Conservation (phyloP, 2,888 invertebrate species). For the Erannis defoliaria region DNA sequence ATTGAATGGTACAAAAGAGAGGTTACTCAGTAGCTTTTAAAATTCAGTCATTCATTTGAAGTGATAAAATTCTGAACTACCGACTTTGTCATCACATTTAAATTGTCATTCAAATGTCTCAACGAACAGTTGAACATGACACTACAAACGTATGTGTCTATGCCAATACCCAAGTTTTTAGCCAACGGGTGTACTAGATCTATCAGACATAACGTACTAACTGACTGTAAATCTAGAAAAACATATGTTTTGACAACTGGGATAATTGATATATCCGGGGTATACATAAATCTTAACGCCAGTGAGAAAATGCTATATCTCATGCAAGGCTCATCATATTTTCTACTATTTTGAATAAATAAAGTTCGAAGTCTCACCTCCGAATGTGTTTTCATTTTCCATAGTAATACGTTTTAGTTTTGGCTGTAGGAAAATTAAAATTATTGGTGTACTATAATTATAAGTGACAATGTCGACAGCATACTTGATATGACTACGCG, state of each 20-base stretch:
- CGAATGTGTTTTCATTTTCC: neutral
- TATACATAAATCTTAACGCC: conserved; percentile 21
- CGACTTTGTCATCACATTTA: conserved; percentile 18
- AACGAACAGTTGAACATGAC: conserved; percentile 28
- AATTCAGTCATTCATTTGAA: conserved; percentile 2
- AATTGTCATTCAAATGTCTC: conserved; percentile 43
- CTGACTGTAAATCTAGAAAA: conserved; percentile 29
- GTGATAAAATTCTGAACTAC: conserved; percentile 2
- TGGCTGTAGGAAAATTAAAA: no score
- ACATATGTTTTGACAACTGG: conserved; percentile 31
- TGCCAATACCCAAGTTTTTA: conserved; percentile 17
- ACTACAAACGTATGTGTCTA: conserved; percentile 37
- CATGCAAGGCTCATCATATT: conserved; percentile 11
- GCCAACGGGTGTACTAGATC: conserved; percentile 29
- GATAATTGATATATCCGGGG: conserved; percentile 32
- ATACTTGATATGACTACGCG: no score
- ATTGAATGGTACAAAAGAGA: neutral
- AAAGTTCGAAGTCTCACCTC: neutral
- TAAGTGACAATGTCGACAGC: no score
- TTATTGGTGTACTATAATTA: neutral
- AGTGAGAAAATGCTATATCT: conserved; percentile 6
- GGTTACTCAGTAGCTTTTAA: neutral
- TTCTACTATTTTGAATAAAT: conserved; percentile 3
- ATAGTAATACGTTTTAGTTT: neutral
- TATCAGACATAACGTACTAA: conserved; percentile 26